Conservation (phyloP, 1,140 invertebrate species). For the Propsilocerus akamusi region DNA sequence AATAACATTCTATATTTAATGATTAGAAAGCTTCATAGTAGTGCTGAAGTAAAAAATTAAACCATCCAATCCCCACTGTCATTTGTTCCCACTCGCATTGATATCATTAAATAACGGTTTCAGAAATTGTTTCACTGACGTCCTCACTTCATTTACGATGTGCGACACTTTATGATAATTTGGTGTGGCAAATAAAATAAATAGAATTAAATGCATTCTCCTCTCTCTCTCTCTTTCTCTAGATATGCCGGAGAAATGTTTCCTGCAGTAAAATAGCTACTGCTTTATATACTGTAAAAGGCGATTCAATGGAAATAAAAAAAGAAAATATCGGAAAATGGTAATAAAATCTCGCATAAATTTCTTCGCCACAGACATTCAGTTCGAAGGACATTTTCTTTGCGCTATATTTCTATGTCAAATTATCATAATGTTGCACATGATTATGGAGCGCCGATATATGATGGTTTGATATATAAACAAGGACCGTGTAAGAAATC, state of each 20-base stretch:
- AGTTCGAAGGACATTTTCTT: too few species aligned
- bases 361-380: neutral
- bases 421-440: neutral
- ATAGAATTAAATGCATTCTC: too few species aligned
- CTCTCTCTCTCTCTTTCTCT: too few species aligned
- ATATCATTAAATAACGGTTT: constrained; percentile 3
- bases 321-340: neutral
- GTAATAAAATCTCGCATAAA: neutral
- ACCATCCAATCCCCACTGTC: neutral
- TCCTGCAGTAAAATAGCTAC: too few species aligned
- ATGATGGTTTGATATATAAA: too few species aligned
- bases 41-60: too few species aligned
- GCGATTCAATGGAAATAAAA: neutral
- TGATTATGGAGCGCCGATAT: neutral
- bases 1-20: too few species aligned
- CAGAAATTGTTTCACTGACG: constrained; percentile 1
- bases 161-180: constrained; percentile 1
- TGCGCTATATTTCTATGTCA: neutral
- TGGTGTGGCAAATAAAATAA: neutral
- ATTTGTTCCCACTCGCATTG: too few species aligned
- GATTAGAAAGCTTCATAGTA: too few species aligned
- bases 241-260: too few species aligned
- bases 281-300: too few species aligned
- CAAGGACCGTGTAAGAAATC: too few species aligned
- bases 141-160: neutral